A percentile compares a stretch with the other conserved stretches of the same genome.
phyloP scores from a whole-genome alignment of 1,140 invertebrate species.

The Drosophila lacteicornis region DNA sequence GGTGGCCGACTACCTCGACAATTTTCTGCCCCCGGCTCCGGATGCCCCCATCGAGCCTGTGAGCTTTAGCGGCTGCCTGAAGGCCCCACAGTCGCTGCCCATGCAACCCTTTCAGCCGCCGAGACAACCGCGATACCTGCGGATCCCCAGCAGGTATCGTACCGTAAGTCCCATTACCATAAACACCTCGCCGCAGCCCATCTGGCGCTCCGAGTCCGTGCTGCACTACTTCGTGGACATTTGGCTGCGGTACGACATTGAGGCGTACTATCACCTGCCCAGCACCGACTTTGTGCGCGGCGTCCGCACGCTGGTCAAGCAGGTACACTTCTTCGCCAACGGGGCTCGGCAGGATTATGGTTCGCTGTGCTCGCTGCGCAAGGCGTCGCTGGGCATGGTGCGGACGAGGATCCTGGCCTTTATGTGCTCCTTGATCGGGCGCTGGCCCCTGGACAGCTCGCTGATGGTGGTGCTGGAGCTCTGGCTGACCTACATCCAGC shows the following conservation, averaged over 20 bases:
- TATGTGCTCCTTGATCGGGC: slow-evolving; percentile 92
- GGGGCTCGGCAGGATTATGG: slow-evolving; percentile 86
- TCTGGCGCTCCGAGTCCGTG: slow-evolving; percentile 92
- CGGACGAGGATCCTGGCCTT: slow-evolving; percentile 94
- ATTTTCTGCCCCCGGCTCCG: slow-evolving; percentile 93
- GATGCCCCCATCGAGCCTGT: slow-evolving; percentile 86
- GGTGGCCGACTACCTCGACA: slow-evolving; percentile 92
- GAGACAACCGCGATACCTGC: slow-evolving; percentile 85
- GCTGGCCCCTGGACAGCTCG: slow-evolving; percentile 97
- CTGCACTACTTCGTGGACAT: slow-evolving; percentile 93
- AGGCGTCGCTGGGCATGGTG: slow-evolving; percentile 91
- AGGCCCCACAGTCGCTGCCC: slow-evolving; percentile 87
- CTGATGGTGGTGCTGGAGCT: slow-evolving; percentile 96
- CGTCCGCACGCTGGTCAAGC: slow-evolving; percentile 88
- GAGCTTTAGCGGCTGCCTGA: slow-evolving; percentile 87
- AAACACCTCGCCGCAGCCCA: slow-evolving; percentile 70
- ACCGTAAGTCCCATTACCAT: slow-evolving; percentile 54
- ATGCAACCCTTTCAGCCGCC: slow-evolving; percentile 88
- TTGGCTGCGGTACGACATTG: slow-evolving; percentile 89
- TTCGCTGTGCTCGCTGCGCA: slow-evolving; percentile 87
- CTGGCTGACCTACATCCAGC: slow-evolving; percentile 98
- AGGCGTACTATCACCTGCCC: slow-evolving; percentile 85
- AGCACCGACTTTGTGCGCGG: slow-evolving; percentile 88
- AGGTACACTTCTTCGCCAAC: slow-evolving; percentile 88
- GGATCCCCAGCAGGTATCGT: slow-evolving; percentile 69